Percentiles rank a stretch among this genome's conserved stretches.
phyloP scores from a whole-genome alignment of 2,113 vertebrate species.

The Isichthys henryi region DNA sequence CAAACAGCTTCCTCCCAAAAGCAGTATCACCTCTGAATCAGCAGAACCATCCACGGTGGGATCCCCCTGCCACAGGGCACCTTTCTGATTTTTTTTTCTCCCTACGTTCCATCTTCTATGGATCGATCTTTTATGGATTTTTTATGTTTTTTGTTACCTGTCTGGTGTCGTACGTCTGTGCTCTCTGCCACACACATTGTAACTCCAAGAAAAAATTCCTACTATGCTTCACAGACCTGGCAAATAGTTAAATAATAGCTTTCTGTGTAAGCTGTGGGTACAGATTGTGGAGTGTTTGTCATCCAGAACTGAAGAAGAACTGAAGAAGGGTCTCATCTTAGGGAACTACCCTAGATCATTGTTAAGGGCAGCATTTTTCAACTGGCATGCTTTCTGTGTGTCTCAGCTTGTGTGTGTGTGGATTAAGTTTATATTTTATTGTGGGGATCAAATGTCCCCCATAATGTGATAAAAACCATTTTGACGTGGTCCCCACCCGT shows the following conservation, averaged over 20 bases:
- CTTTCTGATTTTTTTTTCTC: too few species aligned
- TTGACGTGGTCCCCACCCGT: too few species aligned
- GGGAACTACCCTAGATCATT: not conserved
- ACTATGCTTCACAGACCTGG: not conserved
- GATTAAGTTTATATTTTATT: not conserved
- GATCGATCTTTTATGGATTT: not conserved
- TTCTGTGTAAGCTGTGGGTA: not conserved
- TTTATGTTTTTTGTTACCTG: not conserved
- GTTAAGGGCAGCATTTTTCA: not conserved
- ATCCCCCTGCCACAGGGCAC: too few species aligned
- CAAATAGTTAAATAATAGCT: not conserved
- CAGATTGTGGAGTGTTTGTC: not conserved
- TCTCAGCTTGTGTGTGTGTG: not conserved
- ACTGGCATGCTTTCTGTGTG: not conserved
- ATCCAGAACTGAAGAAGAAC: not conserved
- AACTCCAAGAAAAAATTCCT: not conserved
- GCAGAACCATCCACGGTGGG: not conserved
- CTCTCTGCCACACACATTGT: not conserved
- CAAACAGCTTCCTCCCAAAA: not conserved
- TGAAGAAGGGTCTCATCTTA: not conserved
- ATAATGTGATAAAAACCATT: too few species aligned
- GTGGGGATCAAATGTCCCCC: too few species aligned
- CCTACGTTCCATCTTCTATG: not conserved
- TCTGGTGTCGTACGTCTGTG: not conserved
- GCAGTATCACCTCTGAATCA: not conserved